A percentile compares a stretch with the other conserved stretches of the same genome.
Conservation (phyloP, 1,140 invertebrate genomes). For the Aethina tumida region DNA sequence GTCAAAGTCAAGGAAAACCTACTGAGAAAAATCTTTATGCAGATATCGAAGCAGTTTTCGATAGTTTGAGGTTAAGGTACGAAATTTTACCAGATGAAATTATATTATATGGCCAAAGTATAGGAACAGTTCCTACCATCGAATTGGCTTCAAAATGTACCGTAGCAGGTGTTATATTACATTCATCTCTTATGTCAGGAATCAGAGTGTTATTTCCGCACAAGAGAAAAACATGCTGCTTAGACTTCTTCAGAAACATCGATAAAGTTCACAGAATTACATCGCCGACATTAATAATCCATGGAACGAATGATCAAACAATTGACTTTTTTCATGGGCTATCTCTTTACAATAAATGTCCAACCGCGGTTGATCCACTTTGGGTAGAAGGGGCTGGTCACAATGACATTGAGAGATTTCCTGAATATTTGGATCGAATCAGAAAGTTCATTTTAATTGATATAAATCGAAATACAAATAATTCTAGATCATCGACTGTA, state of each 20-base stretch:
- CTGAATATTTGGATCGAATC: conserved; percentile 40
- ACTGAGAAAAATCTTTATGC: conserved; percentile 69
- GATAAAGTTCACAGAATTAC: conserved; percentile 62
- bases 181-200: conserved; percentile 60
- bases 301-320: conserved; percentile 69
- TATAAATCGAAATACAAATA: no score
- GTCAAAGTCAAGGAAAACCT: conserved; percentile 50
- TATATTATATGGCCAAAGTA: conserved; percentile 64
- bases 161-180: conserved; percentile 60
- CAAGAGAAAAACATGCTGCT: conserved; percentile 61
- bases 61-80: conserved; percentile 48
- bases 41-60: conserved; percentile 65
- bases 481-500: no score
- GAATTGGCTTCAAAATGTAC: conserved; percentile 54
- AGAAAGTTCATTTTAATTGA: no score
- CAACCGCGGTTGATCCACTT: conserved; percentile 55
- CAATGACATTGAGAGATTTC: conserved; percentile 12
- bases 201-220: conserved; percentile 63
- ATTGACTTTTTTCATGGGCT: conserved; percentile 65
- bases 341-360: conserved; percentile 57
- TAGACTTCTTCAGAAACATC: conserved; percentile 55
- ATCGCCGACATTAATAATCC: conserved; percentile 63
- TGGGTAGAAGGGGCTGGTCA: conserved; percentile 46
- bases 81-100: conserved; percentile 55
- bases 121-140: conserved; percentile 60